These are phyloP conservation scores for Psittacus erithacus DNA, from an alignment of 2,113 vertebrate genomes.

Conservation along the genomic window DNA sequence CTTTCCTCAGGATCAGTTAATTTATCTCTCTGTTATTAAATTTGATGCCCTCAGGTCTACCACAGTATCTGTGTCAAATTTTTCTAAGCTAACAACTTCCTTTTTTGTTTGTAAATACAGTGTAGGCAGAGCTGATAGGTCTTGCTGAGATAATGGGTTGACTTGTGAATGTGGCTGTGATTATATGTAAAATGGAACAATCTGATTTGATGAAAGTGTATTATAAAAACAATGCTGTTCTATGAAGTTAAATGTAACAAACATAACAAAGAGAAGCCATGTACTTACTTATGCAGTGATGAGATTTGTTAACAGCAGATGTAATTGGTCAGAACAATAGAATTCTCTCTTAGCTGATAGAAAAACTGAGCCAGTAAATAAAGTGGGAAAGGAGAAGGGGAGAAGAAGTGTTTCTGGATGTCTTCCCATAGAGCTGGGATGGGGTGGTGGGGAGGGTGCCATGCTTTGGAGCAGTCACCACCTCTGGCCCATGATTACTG, in stretches of 20 bases:
- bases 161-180: conserved; percentile 44
- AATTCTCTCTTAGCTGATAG: not conserved
- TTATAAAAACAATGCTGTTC: not conserved
- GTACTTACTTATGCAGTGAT: not conserved
- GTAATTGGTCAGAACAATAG: not conserved
- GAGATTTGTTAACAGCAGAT: not conserved
- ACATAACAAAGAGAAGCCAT: not conserved
- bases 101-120: conserved; percentile 54
- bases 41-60: conserved; percentile 24
- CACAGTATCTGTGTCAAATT: not conserved
- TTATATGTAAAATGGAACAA: conserved; percentile 27
- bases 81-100: conserved; percentile 12
- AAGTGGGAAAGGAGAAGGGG: not conserved
- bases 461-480: not conserved
- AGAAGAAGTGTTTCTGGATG: not conserved
- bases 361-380: not conserved
- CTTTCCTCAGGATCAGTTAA: not conserved
- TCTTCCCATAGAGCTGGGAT: not conserved
- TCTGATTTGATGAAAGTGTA: conserved; percentile 24
- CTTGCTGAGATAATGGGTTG: conserved; percentile 50
- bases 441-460: not conserved
- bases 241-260: not conserved
- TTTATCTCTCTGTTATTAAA: conserved; percentile 22
- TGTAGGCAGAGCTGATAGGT: conserved; percentile 47
- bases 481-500: not conserved